Evolutionary conservation across 2,888 invertebrate genomes (phyloP).

Genomic region (Lapara coniferarum): DNA sequence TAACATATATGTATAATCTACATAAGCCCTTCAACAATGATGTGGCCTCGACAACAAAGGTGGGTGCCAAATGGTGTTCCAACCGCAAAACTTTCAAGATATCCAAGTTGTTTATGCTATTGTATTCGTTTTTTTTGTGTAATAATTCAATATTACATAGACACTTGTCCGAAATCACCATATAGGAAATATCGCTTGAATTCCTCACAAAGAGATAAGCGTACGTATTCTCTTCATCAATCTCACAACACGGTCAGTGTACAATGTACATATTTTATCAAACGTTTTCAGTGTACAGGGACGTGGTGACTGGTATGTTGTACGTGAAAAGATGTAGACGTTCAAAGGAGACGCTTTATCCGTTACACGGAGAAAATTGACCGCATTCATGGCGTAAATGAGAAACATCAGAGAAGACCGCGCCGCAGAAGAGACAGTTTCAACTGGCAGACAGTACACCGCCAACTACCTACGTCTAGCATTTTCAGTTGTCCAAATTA

Average conservation of each 20-base stretch:
- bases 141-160: not conserved
- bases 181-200: not conserved
- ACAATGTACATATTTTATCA: conserved; percentile 22
- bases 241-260: conserved; percentile 21
- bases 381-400: conserved; percentile 74
- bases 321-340: conserved; percentile 59
- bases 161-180: not conserved
- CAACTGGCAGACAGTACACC: conserved; percentile 6
- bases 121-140: not conserved
- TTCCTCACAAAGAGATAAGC: not conserved
- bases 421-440: conserved; percentile 16
- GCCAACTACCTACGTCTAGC: not conserved
- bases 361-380: conserved; percentile 67
- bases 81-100: conserved; percentile 15
- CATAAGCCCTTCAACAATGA: conserved; percentile 27
- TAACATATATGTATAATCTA: not conserved
- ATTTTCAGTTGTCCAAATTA: not conserved
- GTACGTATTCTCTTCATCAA: conserved; percentile 8
- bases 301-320: not conserved
- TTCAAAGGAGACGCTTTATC: conserved; percentile 65
- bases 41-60: conserved; percentile 7
- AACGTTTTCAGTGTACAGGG: conserved; percentile 32
- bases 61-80: conserved; percentile 26
- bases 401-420: conserved; percentile 46
- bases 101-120: not conserved